A percentile compares a stretch with the other conserved stretches of the same genome.
phyloP scores from a whole-genome alignment of 2,797 vertebrate genomes.

The Dendrocincla tyrannina region DNA sequence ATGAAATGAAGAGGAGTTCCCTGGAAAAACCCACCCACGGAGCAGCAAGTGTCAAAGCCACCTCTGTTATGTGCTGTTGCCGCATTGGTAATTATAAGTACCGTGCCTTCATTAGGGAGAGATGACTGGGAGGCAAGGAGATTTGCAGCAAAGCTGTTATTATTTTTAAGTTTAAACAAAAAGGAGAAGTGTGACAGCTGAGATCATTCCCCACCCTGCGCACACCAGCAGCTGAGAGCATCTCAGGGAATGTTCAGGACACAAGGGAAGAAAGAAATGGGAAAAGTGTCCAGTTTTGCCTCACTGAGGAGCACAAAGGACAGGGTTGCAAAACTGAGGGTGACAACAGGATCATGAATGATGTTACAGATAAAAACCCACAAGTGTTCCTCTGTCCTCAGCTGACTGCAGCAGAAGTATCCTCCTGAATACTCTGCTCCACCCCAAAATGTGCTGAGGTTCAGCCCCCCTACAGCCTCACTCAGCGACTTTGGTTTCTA shows the following conservation, averaged over 20 bases:
- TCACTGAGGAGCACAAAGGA: background rate
- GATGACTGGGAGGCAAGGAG: constrained; percentile 29
- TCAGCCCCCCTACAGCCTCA: background rate
- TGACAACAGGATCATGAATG: background rate
- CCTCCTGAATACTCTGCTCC: background rate
- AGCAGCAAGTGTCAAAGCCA: constrained; percentile 57
- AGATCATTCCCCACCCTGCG: background rate
- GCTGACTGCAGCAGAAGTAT: background rate
- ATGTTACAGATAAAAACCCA: background rate
- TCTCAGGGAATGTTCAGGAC: background rate
- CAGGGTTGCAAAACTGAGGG: background rate
- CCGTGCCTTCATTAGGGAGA: constrained; percentile 32
- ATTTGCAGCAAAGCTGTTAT: constrained; percentile 48
- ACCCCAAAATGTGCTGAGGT: rapidly evolving
- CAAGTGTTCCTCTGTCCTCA: background rate
- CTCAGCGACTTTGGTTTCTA: rapidly evolving
- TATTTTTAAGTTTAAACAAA: constrained; percentile 58
- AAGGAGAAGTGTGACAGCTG: constrained; percentile 5
- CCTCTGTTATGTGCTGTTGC: constrained; percentile 32
- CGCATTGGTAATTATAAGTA: constrained; percentile 9
- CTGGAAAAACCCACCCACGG: constrained; percentile 30
- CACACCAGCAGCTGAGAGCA: background rate
- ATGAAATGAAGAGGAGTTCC: constrained; percentile 19
- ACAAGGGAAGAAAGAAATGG: background rate
- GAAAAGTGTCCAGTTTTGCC: background rate